Conservation (phyloP, 37 sponge, comb jelly and placozoan species). For the Agelas oroides region DNA sequence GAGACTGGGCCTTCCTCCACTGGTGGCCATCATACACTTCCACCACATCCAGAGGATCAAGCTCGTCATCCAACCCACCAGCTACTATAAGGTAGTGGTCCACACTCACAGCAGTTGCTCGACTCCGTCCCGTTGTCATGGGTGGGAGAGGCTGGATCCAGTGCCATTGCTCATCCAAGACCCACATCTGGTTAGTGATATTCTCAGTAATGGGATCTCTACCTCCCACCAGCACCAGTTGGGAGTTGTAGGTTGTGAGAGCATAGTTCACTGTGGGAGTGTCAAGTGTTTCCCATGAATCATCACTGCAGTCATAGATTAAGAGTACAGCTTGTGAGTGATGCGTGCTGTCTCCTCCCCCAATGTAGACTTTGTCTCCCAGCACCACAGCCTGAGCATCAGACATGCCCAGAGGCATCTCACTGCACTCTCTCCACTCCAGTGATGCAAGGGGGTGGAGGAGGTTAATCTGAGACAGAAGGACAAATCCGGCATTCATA, state of each 20-base stretch:
- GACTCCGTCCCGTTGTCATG: not conserved
- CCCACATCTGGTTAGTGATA: not conserved
- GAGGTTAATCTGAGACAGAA: no score
- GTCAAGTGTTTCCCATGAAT: not conserved
- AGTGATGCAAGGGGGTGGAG: no score
- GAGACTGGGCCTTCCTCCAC: not conserved
- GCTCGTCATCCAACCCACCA: not conserved
- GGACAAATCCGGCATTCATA: no score
- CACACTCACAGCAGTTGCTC: no score
- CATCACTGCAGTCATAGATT: not conserved
- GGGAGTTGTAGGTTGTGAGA: constrained; percentile 10
- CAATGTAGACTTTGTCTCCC: not conserved
- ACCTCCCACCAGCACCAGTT: constrained; percentile 10
- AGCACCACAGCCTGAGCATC: no score
- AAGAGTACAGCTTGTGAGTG: not conserved
- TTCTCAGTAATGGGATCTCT: not conserved
- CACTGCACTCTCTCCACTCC: no score
- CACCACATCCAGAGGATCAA: not conserved
- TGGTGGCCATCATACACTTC: not conserved
- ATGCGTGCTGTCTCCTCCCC: not conserved
- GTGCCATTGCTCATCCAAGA: not conserved
- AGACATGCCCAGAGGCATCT: no score
- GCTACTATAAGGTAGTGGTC: not conserved
- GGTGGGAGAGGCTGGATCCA: not conserved
- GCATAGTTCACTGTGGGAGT: not conserved